Base-by-base conservation (phyloP, 2,113 vertebrate genomes). In the Proterorhinus semilunaris region DNA sequence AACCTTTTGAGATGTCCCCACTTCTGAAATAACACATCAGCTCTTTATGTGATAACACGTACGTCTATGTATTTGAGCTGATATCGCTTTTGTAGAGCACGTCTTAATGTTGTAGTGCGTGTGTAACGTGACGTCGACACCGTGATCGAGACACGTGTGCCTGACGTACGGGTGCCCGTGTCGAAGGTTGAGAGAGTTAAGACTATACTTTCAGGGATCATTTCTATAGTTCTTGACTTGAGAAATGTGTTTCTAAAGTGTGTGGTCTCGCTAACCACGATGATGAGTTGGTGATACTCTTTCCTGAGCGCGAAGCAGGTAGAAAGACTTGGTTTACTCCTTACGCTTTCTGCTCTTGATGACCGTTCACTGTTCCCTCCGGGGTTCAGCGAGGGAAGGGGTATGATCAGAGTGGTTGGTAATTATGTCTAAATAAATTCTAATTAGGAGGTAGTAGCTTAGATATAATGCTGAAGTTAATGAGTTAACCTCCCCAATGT, bases 201-300 rank as follows among this genome's bases (percentile, higher is more conserved):
- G 86, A 90, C 88, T 88, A 89, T 91, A 61, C 58, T 90, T 91
- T 91, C 87, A 91, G 88, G 88, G 87, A 91, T 91, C 83, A 88
- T 91, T 89, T 91, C 85, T 92, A 89, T 89, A 92, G 89, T 90
- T 46, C 0, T 0, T 75, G 0, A 88, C 80, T 89, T 59, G 83
- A 78, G 89, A 85, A 88, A 85, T 89, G 88, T 78, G 83, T 78
- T 86, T 81, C 78, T 66, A 87, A 85, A 76, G 0, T 67, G 88
- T 36, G 73, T 74, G 55, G 84, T 86, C 87, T 87, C 83, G 78
- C 87, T 75, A 78, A 13, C 75, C 85, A 91, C 79, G 88, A 88
- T 90, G 90, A 91, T 0, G 88, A 91, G 72, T 0, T 0, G 0
- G 0, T 36, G 82, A 76, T 79, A 59, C 71, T 78, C 6, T 0